These are phyloP conservation scores for Equus quagga DNA, from an alignment of 2,113 vertebrate genomes.

Conservation along the genomic window DNA sequence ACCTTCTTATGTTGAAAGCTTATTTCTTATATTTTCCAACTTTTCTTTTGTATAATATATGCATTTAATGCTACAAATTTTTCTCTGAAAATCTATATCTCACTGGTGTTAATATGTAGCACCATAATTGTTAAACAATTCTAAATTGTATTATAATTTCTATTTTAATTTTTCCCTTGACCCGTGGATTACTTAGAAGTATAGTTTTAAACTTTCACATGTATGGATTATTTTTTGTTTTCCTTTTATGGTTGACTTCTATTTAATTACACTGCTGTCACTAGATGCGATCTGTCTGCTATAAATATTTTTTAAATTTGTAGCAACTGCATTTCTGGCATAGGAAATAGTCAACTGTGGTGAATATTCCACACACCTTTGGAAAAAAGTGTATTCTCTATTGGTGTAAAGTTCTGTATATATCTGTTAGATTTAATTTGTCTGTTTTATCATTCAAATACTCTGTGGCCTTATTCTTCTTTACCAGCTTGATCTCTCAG, in stretches of 20 bases:
- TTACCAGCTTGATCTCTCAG: not conserved
- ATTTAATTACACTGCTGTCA: not conserved
- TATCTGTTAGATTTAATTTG: no score
- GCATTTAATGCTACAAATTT: not conserved
- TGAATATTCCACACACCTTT: not conserved
- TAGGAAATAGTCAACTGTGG: not conserved
- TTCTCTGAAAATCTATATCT: not conserved
- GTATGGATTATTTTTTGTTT: not conserved
- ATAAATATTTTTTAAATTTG: not conserved
- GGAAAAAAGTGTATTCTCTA: not conserved
- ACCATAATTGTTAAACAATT: not conserved
- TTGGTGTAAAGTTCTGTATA: not conserved
- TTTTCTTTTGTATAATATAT: not conserved
- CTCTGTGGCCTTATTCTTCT: not conserved
- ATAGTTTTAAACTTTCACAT: not conserved
- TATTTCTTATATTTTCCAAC: not conserved
- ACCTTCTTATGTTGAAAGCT: not conserved
- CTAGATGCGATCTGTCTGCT: accelerated
- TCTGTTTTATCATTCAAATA: not conserved
- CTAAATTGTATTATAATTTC: not conserved
- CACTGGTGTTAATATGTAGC: not conserved
- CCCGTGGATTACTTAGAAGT: not conserved
- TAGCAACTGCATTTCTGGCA: not conserved
- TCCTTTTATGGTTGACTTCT: not conserved
- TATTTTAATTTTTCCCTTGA: not conserved